Conservation (phyloP, 2,888 invertebrate genomes). For the Euzetes globulus region DNA sequence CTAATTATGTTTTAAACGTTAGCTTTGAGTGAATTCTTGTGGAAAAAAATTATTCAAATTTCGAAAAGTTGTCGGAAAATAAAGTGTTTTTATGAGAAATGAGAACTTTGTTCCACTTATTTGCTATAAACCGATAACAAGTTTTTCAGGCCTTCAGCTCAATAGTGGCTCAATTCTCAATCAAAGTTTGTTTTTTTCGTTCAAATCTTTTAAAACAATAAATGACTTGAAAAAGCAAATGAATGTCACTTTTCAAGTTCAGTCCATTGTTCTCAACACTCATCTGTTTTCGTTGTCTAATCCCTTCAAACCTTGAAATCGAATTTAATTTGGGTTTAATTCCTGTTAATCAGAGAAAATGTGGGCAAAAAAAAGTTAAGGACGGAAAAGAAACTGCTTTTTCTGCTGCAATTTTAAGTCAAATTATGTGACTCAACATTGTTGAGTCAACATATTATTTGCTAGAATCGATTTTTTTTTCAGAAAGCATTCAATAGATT, state of each 20-base stretch:
- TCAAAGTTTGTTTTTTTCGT: too few species aligned
- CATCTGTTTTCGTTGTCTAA: not conserved
- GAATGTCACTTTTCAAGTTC: conserved; percentile 15
- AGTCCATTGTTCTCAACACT: not conserved
- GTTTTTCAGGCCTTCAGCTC: not conserved
- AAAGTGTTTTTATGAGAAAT: not conserved
- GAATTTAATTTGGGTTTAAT: not conserved
- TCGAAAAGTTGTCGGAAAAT: not conserved
- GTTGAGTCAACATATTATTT: too few species aligned
- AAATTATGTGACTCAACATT: too few species aligned
- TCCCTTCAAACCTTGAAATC: not conserved
- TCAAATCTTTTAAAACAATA: not conserved
- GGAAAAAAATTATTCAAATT: not conserved
- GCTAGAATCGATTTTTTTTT: too few species aligned
- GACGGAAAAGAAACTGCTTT: too few species aligned
- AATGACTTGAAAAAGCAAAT: not conserved
- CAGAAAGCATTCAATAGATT: too few species aligned
- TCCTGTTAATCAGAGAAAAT: not conserved
- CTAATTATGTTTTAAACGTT: not conserved
- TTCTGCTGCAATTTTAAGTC: too few species aligned
- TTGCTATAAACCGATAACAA: not conserved
- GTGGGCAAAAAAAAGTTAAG: too few species aligned
- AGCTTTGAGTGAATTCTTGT: not conserved
- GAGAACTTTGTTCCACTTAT: conserved; percentile 13
- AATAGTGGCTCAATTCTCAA: not conserved